These are phyloP conservation scores for Tenthredo notha DNA, from an alignment of 2,888 invertebrate genomes.

Conservation along the genomic window DNA sequence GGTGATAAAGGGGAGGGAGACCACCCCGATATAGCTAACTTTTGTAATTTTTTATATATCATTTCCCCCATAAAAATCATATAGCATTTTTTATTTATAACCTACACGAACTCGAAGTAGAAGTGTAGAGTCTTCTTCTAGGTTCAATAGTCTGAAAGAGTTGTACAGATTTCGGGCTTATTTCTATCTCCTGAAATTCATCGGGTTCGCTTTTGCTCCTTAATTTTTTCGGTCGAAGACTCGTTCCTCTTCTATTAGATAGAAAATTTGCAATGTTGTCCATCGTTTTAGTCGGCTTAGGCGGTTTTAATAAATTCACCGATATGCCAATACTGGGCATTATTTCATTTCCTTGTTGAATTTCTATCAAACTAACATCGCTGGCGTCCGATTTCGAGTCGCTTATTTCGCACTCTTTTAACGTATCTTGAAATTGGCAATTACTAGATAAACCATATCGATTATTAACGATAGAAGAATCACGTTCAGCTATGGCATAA, in stretches of 20 bases:
- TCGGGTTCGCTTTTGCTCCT: background rate
- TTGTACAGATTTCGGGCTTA: slow-evolving; percentile 9
- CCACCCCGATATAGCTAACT: background rate
- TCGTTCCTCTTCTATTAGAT: slow-evolving; percentile 46
- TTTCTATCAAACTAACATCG: slow-evolving; percentile 24
- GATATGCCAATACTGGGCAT: slow-evolving; percentile 36
- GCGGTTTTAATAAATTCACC: background rate
- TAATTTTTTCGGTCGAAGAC: slow-evolving; percentile 53
- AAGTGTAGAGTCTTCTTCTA: slow-evolving; percentile 21
- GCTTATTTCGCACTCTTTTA: background rate
- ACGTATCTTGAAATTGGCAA: background rate
- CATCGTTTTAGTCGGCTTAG: slow-evolving; percentile 59
- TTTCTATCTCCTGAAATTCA: slow-evolving; percentile 3
- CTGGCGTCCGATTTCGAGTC: slow-evolving; percentile 19
- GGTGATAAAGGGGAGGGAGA: background rate
- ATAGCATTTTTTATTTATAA: background rate
- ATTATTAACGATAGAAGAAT: slow-evolving; percentile 1
- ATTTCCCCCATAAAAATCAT: background rate
- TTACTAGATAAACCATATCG: background rate
- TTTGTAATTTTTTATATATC: background rate
- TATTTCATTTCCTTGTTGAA: background rate
- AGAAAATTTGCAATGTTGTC: slow-evolving; percentile 68
- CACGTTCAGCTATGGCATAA: slow-evolving; percentile 57
- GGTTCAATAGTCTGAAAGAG: background rate
- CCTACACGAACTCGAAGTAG: slow-evolving; percentile 43